phyloP scores from a whole-genome alignment of 2,797 vertebrate species.

The Zalophus californianus region DNA sequence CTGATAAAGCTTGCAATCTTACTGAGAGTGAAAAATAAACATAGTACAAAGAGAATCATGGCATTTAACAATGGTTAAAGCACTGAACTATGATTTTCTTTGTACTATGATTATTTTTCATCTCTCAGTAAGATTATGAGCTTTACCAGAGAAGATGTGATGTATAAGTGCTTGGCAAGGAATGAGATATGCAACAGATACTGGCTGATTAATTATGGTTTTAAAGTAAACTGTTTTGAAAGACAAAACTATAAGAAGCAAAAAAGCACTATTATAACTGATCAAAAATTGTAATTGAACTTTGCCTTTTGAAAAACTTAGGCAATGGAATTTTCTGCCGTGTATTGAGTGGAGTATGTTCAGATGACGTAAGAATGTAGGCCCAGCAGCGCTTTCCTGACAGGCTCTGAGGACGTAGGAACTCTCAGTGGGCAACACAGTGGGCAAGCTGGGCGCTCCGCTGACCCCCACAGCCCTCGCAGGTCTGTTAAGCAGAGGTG shows the following conservation, averaged over 20 bases:
- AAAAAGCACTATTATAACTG: neutral
- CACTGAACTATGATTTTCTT: conserved; percentile 21
- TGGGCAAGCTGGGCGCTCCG: neutral
- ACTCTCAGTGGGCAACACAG: neutral
- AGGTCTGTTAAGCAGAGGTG: neutral
- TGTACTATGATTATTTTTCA: neutral
- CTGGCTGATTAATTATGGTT: neutral
- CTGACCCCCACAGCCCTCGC: neutral
- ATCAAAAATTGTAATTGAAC: conserved; percentile 24
- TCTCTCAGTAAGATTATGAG: conserved; percentile 15
- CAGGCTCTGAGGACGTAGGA: neutral
- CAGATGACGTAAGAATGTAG: neutral
- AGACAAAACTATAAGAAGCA: neutral
- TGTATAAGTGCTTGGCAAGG: conserved; percentile 15
- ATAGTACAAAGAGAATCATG: neutral
- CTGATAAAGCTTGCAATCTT: neutral
- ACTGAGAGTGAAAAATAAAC: conserved; percentile 9
- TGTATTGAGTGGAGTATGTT: neutral
- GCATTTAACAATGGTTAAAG: neutral
- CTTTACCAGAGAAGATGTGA: conserved; percentile 6
- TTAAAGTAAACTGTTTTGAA: conserved; percentile 36
- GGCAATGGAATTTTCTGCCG: conserved; percentile 48
- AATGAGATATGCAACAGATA: neutral
- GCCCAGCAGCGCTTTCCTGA: neutral
- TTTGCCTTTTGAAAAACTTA: neutral